These are phyloP conservation scores for Saccopteryx bilineata DNA, from an alignment of 2,113 vertebrate genomes.

Conservation along the genomic window DNA sequence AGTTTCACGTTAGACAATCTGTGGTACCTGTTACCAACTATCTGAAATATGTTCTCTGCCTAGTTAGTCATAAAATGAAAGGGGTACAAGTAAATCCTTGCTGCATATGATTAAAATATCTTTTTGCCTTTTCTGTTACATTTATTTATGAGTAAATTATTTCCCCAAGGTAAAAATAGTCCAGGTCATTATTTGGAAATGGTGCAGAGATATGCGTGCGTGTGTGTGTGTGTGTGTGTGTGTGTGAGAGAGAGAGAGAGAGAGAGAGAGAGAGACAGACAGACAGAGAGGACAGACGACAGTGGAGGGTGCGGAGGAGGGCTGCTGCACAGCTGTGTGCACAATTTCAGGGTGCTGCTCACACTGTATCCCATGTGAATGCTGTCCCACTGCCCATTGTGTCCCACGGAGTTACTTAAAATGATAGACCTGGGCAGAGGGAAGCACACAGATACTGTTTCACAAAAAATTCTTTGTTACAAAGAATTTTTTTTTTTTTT, in stretches of 20 bases:
- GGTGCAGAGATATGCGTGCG: background rate
- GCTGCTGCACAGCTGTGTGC: background rate
- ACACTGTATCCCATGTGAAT: background rate
- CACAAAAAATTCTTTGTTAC: background rate
- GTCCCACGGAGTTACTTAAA: background rate
- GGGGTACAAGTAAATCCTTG: background rate
- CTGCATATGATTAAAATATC: background rate
- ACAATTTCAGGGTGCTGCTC: background rate
- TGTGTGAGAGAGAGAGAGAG: background rate
- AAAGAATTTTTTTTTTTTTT: too few species aligned
- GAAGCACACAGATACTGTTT: background rate
- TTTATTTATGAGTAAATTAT: conserved; percentile 8
- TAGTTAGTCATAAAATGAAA: conserved; percentile 7
- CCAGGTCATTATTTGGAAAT: background rate
- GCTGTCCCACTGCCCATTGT: background rate
- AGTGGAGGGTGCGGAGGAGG: background rate
- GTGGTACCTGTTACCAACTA: background rate
- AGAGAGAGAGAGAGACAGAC: too few species aligned
- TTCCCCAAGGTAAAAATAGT: background rate
- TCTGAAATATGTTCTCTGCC: background rate
- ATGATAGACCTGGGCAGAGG: background rate
- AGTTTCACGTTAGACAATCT: conserved; percentile 11
- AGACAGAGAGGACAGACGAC: background rate
- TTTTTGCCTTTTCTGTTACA: background rate
- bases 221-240: background rate